Evolutionary conservation across 1,140 invertebrate species (phyloP).

Genomic region (Zaprionus vittiger): DNA sequence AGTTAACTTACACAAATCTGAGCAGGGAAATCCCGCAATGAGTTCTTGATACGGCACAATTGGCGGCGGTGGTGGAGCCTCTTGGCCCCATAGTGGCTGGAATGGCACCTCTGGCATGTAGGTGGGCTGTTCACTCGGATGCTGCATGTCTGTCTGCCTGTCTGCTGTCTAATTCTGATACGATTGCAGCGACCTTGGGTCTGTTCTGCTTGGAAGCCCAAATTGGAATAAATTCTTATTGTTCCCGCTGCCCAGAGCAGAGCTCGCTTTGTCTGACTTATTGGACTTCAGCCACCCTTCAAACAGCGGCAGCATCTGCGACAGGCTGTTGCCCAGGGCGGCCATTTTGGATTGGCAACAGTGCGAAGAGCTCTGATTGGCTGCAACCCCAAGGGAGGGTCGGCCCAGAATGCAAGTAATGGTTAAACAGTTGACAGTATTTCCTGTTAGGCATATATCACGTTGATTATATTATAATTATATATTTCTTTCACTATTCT

Average conservation of each 20-base stretch:
- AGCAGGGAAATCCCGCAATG: slow-evolving; percentile 85
- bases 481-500: not conserved
- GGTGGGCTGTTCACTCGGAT: slow-evolving; percentile 70
- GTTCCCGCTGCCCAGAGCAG: slow-evolving; percentile 36
- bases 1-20: slow-evolving; percentile 85
- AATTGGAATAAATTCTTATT: slow-evolving; percentile 69
- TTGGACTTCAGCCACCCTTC: slow-evolving; percentile 64
- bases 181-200: slow-evolving; percentile 59
- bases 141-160: slow-evolving; percentile 62
- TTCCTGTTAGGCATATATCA: not conserved
- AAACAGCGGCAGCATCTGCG: slow-evolving; percentile 30
- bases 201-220: slow-evolving; percentile 73
- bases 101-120: slow-evolving; percentile 84
- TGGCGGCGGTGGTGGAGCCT: slow-evolving; percentile 76
- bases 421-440: not conserved
- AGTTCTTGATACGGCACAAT: slow-evolving; percentile 86
- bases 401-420: not conserved
- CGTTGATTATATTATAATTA: not conserved
- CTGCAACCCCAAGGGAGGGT: slow-evolving; percentile 15
- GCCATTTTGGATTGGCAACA: slow-evolving; percentile 78
- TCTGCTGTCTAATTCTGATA: slow-evolving; percentile 18
- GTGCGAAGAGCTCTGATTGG: slow-evolving; percentile 56
- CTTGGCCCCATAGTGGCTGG: slow-evolving; percentile 77
- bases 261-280: slow-evolving; percentile 47
- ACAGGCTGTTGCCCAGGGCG: slow-evolving; percentile 8